These are phyloP conservation scores for Nipponia nippon DNA, from an alignment of 2,113 vertebrate genomes.

Conservation along the genomic window DNA sequence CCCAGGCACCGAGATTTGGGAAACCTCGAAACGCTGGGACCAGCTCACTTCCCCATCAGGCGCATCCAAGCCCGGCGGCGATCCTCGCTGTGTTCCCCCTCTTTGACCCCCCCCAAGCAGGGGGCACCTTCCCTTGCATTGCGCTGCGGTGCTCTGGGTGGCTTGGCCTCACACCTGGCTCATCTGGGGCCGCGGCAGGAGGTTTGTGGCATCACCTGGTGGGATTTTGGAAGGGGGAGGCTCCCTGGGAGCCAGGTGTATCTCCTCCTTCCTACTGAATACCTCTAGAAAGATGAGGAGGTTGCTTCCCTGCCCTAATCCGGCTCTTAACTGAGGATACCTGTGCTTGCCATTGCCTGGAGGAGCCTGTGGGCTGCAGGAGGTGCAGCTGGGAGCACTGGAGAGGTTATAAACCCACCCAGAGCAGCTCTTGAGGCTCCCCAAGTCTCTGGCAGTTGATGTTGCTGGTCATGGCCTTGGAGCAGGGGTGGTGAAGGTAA, in stretches of 20 bases:
- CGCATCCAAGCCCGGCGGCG: fast-evolving
- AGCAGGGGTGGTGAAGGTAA: background rate
- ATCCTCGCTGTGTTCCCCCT: fast-evolving
- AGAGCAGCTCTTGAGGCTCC: background rate
- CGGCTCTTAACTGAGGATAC: background rate
- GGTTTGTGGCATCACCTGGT: background rate
- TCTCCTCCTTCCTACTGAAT: background rate
- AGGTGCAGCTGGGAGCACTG: background rate
- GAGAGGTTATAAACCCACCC: background rate
- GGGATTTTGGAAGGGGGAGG: background rate
- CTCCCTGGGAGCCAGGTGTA: background rate
- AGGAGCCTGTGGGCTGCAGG: background rate
- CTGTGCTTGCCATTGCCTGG: background rate
- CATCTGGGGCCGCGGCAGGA: fast-evolving
- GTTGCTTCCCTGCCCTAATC: background rate
- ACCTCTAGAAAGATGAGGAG: fast-evolving
- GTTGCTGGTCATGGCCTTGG: fast-evolving
- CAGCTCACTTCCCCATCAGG: fast-evolving
- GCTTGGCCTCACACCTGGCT: fast-evolving
- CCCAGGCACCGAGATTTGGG: fast-evolving
- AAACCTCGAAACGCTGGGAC: background rate
- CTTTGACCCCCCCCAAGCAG: background rate
- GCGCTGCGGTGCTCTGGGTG: background rate
- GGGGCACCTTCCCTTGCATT: background rate
- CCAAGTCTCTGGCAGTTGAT: fast-evolving